A percentile compares a stretch with the other conserved stretches of the same genome.
Evolutionary conservation across 2,888 invertebrate genomes (phyloP).

Genomic region (Orthosia gracilis): DNA sequence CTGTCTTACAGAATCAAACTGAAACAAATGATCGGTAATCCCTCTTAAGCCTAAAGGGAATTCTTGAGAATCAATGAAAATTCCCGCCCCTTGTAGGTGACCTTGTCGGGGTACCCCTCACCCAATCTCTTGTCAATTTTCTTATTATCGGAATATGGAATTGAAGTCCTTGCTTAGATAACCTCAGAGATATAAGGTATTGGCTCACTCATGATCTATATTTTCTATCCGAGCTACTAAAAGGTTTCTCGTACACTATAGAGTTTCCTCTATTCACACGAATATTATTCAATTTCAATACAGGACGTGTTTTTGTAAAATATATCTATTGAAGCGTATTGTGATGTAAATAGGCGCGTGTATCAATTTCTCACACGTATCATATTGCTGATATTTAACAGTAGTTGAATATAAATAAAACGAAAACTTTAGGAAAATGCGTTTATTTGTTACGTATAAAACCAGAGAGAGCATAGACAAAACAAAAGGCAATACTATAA

Average conservation of each 20-base stretch:
- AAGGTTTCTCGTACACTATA: slow-evolving; percentile 45
- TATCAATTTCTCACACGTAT: slow-evolving; percentile 26
- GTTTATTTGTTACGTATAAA: too few relatives aligned
- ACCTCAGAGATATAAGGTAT: slow-evolving; percentile 57
- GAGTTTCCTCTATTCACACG: slow-evolving; percentile 29
- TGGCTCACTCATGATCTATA: slow-evolving; percentile 52
- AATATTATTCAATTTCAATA: slow-evolving; percentile 40
- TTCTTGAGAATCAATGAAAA: slow-evolving; percentile 68
- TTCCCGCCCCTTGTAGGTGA: slow-evolving; percentile 55
- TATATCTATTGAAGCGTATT: slow-evolving; percentile 5
- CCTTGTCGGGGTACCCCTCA: slow-evolving; percentile 62
- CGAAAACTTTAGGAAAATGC: too few relatives aligned
- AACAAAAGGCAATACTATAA: too few relatives aligned
- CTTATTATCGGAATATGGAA: slow-evolving; percentile 72
- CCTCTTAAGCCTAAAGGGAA: slow-evolving; percentile 64
- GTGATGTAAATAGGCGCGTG: neutral
- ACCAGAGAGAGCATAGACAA: too few relatives aligned
- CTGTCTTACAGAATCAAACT: slow-evolving; percentile 66
- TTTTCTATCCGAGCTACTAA: slow-evolving; percentile 46
- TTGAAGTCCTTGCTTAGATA: slow-evolving; percentile 56
- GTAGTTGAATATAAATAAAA: too few relatives aligned
- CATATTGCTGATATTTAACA: neutral
- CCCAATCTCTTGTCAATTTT: slow-evolving; percentile 72
- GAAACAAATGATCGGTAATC: slow-evolving; percentile 72
- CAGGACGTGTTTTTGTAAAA: slow-evolving; percentile 33